Evolutionary conservation across 1,140 invertebrate species (phyloP).

Genomic region (Helicoverpa zea): DNA sequence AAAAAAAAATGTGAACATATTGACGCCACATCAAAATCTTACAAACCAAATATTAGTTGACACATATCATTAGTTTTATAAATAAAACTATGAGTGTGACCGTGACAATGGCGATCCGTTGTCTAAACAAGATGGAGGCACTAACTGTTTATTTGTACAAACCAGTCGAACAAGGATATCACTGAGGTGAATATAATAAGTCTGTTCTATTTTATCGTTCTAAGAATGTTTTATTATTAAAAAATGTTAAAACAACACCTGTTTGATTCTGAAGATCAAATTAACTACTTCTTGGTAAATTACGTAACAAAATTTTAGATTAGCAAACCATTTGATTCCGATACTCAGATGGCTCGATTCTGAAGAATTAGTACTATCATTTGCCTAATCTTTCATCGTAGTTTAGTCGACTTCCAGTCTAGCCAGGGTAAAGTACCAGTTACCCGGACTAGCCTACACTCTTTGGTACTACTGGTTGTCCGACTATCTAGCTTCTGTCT

Average conservation of each 20-base stretch:
- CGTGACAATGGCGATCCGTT: conserved; percentile 25
- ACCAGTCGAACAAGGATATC: conserved; percentile 21
- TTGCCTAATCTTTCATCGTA: too few species aligned
- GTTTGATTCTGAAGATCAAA: background rate
- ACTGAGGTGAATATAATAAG: conserved; percentile 6
- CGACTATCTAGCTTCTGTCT: too few species aligned
- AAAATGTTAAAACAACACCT: too few species aligned
- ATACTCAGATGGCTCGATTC: too few species aligned
- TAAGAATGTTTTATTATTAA: background rate
- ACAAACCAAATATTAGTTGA: background rate
- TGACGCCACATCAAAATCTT: background rate
- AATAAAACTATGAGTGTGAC: background rate
- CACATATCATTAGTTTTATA: conserved; percentile 8
- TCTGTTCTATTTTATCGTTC: conserved; percentile 9
- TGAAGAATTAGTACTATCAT: too few species aligned
- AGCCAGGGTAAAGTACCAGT: too few species aligned
- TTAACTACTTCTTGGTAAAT: background rate
- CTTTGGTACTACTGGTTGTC: too few species aligned
- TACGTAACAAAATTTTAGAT: background rate
- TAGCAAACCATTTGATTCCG: too few species aligned
- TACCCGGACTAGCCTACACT: too few species aligned
- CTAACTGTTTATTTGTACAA: conserved; percentile 8
- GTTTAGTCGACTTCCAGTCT: too few species aligned
- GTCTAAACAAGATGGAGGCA: conserved; percentile 12
- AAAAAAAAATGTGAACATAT: background rate